A percentile compares a stretch with the other conserved stretches of the same genome.
Evolutionary conservation across 2,797 vertebrate species (phyloP).

Genomic region (Platalea minor): DNA sequence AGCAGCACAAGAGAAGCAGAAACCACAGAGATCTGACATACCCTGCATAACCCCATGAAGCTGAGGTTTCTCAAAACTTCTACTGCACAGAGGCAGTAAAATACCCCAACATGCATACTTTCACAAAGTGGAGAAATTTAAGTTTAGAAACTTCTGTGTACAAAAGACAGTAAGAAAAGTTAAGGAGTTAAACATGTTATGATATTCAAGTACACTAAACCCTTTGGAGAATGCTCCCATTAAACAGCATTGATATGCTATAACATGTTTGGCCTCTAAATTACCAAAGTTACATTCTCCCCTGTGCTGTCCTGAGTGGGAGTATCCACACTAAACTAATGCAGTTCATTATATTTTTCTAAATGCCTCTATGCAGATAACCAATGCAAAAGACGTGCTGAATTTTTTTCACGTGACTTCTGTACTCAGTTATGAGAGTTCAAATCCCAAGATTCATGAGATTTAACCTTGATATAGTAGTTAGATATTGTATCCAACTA

Average conservation of each 20-base stretch:
- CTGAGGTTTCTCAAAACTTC: not conserved
- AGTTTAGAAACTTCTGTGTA: not conserved
- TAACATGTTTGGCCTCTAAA: not conserved
- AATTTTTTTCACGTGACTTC: not conserved
- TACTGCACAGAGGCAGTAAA: not conserved
- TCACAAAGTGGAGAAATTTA: not conserved
- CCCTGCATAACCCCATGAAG: not conserved
- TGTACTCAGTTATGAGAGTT: not conserved
- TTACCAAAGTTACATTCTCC: not conserved
- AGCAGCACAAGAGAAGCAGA: not conserved
- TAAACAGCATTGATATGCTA: not conserved
- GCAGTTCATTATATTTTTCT: accelerated
- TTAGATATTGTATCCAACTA: not conserved
- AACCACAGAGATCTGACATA: not conserved
- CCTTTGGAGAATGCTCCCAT: not conserved
- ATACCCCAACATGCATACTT: not conserved
- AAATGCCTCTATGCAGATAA: not conserved
- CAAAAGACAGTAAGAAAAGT: not conserved
- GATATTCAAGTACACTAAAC: not conserved
- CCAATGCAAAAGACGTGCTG: not conserved
- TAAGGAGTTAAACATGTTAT: not conserved
- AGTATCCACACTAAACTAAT: not conserved
- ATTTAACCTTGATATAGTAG: not conserved
- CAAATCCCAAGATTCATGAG: not conserved
- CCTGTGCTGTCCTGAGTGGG: not conserved